A percentile compares a stretch with the other conserved stretches of the same genome.
These are phyloP conservation scores for Streptopelia turtur DNA, from an alignment of 2,797 vertebrate genomes.

Conservation along the genomic window DNA sequence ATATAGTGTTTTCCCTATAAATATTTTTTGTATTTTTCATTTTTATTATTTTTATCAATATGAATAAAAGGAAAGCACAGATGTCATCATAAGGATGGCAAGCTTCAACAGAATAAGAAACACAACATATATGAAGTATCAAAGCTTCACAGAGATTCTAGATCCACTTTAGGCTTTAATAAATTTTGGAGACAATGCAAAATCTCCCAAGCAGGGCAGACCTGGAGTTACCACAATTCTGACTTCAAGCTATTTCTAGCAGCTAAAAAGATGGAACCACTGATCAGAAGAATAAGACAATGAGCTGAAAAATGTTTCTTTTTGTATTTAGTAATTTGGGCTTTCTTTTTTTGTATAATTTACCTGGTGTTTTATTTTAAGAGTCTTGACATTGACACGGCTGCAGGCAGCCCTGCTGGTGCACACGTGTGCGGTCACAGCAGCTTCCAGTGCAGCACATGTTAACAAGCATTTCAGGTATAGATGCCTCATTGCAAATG, in stretches of 20 bases:
- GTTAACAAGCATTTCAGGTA: neutral
- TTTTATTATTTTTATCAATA: neutral
- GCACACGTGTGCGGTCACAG: neutral
- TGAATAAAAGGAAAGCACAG: neutral
- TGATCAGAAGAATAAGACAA: neutral
- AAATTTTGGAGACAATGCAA: neutral
- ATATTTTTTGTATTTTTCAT: neutral
- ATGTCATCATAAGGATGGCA: neutral
- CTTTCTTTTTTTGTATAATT: neutral
- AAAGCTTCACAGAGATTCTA: neutral
- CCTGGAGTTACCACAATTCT: neutral
- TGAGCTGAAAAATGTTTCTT: neutral
- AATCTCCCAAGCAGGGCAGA: neutral
- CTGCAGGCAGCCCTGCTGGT: neutral
- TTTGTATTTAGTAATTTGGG: neutral
- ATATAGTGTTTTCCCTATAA: neutral
- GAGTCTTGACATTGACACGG: neutral
- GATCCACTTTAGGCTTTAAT: neutral
- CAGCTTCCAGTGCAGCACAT: fast-evolving
- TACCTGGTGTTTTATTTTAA: neutral
- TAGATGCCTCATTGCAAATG: neutral
- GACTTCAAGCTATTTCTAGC: neutral
- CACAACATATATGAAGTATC: neutral
- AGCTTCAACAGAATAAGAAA: neutral
- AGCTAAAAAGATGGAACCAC: neutral